Base-by-base conservation (phyloP, 2,888 invertebrate genomes). In the Gonocerus acuteangulatus region DNA sequence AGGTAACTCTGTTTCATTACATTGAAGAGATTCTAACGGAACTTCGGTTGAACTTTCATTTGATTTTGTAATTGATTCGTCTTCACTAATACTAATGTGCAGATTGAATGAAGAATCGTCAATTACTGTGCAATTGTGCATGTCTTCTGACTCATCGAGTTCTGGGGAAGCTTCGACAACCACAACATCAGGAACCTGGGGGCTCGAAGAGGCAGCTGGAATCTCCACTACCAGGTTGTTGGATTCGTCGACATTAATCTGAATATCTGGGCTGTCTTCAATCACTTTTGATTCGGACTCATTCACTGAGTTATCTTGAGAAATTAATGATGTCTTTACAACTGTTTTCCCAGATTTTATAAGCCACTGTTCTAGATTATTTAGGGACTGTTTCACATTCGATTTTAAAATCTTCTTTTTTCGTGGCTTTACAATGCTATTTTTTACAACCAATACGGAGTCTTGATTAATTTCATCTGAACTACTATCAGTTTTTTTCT, bases 341-440 rank as follows among this genome's bases (percentile, higher is more conserved):
- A 60, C 42, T 11, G 27, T 15, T 51, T 60, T 60, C 9, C 51
- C 60, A 23, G 48, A 48, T 18, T 51, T 60, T 21, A 60, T 60
- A 2, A 60, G 27, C 60, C 60, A 60, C 9, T 51, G 47, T 15
- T 60, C 51, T n/a, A 60, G 23, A 51, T 49, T 51, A 44, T 42
- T 44, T 16, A 27, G 42, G 11, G 48, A 48, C 9, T 19, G 13
- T 49, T 60, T 60, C 7, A 51, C 48, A 19, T 39, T 48, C n/a
- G 58, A 48, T 22, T 47, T 39, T 7, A 48, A 34, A 18, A 57
- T 19, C 18, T 57, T 47, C 18, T 54, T 54, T 42, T 54, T 54
- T n/a, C 54, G 54, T 19, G 54, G 54, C 42, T 54, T 54, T 13
- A 21, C 21, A 15, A 39, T 11, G 3, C 6, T 54, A 21, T 22